These are phyloP conservation scores for Disparrhopalites patrizii DNA, from an alignment of 2,888 invertebrate genomes.

Conservation along the genomic window DNA sequence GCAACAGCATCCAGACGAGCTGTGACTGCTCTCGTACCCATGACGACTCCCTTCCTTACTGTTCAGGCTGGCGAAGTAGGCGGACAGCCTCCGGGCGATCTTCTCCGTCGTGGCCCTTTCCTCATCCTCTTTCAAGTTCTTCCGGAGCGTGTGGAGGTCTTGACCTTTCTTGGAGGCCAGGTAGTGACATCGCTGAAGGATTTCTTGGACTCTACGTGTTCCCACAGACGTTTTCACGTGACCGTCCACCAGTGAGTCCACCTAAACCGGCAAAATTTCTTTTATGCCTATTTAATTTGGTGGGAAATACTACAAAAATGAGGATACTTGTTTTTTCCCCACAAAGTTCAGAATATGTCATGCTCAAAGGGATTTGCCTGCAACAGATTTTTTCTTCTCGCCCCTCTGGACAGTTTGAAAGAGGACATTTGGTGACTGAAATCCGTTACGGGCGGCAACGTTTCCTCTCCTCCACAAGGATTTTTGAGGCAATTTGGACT, in stretches of 20 bases:
- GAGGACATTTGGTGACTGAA: too few relatives aligned
- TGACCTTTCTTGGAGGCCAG: slow-evolving; percentile 37
- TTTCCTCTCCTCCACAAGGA: too few relatives aligned
- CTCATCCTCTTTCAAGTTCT: slow-evolving; percentile 35
- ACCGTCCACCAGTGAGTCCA: slow-evolving; percentile 17
- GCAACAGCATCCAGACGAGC: not conserved
- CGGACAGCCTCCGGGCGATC: slow-evolving; percentile 15
- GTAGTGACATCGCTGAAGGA: slow-evolving; percentile 36
- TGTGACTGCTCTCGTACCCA: not conserved
- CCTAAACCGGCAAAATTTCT: too few relatives aligned
- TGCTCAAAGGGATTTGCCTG: too few relatives aligned
- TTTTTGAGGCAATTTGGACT: too few relatives aligned
- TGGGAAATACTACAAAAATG: too few relatives aligned
- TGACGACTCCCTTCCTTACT: not conserved
- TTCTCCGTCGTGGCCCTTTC: slow-evolving; percentile 16
- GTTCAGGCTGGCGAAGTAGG: slow-evolving; percentile 16
- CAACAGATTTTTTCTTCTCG: slow-evolving; percentile 10
- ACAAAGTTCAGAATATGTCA: too few relatives aligned
- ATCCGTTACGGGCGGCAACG: too few relatives aligned
- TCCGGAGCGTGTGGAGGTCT: slow-evolving; percentile 30
- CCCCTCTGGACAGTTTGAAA: slow-evolving; percentile 1
- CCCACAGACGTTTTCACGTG: slow-evolving; percentile 9
- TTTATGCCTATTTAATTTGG: too few relatives aligned
- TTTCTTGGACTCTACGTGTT: slow-evolving; percentile 28
- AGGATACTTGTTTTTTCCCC: too few relatives aligned